Conservation (phyloP, 2,888 invertebrate species). For the Noctua fimbriata region DNA sequence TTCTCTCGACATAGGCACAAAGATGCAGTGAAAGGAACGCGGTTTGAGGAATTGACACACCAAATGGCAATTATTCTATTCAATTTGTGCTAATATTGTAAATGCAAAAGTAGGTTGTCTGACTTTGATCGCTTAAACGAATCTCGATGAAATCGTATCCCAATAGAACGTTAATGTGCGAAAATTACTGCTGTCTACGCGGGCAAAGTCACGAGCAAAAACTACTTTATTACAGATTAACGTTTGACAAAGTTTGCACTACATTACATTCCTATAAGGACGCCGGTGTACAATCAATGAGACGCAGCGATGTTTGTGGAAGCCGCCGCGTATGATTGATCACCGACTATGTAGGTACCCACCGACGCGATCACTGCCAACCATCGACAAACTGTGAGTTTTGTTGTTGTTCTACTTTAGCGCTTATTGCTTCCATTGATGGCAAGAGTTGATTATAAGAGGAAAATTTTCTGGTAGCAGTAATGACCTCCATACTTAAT, state of each 20-base stretch:
- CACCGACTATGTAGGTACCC: background rate
- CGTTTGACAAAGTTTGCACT: background rate
- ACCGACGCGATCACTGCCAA: background rate
- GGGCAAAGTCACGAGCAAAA: too few relatives aligned
- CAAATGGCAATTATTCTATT: too few relatives aligned
- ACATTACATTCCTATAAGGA: background rate
- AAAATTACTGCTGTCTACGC: background rate
- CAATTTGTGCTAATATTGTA: background rate
- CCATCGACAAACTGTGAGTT: slow-evolving; percentile 16
- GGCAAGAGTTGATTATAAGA: background rate
- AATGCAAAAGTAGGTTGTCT: background rate
- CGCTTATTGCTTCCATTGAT: slow-evolving; percentile 4
- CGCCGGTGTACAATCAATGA: slow-evolving; percentile 33
- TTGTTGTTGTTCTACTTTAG: slow-evolving; percentile 28
- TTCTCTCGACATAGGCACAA: background rate
- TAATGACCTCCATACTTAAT: background rate
- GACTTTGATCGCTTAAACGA: background rate
- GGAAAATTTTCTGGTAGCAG: background rate
- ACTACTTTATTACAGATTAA: background rate
- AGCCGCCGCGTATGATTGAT: slow-evolving; percentile 46
- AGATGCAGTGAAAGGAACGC: background rate
- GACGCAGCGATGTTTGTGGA: background rate
- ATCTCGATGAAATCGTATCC: background rate
- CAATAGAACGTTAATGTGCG: background rate
- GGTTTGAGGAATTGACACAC: background rate